These are phyloP conservation scores for Diplolepis rosae DNA, from an alignment of 2,888 invertebrate species.

Conservation along the genomic window DNA sequence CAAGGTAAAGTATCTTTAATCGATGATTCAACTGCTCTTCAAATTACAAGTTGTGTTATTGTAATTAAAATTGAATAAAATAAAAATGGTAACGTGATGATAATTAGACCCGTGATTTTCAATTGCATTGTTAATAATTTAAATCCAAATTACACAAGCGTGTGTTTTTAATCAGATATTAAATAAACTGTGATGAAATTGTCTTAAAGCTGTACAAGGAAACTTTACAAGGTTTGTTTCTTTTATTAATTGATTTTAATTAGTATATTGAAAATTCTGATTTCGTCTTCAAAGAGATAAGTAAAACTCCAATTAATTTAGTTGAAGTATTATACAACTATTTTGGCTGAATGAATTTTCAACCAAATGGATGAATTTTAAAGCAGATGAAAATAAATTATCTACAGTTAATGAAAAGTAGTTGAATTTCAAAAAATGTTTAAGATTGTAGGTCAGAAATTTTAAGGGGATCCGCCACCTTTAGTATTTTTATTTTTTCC, in stretches of 20 bases:
- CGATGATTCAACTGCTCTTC: background rate
- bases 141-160: background rate
- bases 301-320: background rate
- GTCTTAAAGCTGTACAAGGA: background rate
- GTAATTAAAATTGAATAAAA: background rate
- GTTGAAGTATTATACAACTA: no score
- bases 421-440: no score
- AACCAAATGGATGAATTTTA: no score
- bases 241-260: slow-evolving; percentile 7
- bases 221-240: slow-evolving; percentile 11
- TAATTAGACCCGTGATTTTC: background rate
- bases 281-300: background rate
- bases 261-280: background rate
- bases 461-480: no score
- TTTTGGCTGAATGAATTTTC: no score
- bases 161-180: background rate
- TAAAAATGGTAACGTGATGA: background rate
- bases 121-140: background rate
- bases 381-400: no score
- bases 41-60: background rate
- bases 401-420: no score
- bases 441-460: no score
- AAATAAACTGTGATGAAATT: background rate
- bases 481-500: no score
- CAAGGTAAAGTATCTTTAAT: background rate